Evolutionary conservation across 1,140 invertebrate genomes (phyloP).

Genomic region (Agrilus planipennis): DNA sequence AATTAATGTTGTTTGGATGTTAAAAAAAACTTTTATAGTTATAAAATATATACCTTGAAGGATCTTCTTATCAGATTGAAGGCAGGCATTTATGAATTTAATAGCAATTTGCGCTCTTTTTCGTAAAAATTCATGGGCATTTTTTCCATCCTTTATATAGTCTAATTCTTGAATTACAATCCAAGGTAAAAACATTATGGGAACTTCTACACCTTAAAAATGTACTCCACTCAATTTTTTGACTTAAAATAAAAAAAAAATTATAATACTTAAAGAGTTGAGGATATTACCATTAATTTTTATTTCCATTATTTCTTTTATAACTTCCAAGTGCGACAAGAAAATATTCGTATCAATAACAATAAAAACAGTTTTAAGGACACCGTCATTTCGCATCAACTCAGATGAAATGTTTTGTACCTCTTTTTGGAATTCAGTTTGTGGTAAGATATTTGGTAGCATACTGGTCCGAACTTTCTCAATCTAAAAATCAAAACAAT

Average conservation of each 20-base stretch:
- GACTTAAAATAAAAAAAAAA: background rate
- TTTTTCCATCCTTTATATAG: slow-evolving; percentile 9
- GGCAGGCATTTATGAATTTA: slow-evolving; percentile 7
- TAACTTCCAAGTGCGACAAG: slow-evolving; percentile 17
- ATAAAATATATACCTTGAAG: no score
- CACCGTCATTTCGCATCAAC: background rate
- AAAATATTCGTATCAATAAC: slow-evolving; percentile 27
- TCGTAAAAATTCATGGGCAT: background rate
- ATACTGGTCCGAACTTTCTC: background rate
- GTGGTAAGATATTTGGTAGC: background rate
- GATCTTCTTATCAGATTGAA: slow-evolving; percentile 2
- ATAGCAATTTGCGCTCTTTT: slow-evolving; percentile 6
- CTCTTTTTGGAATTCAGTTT: background rate
- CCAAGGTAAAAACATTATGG: slow-evolving; percentile 8
- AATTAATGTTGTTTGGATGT: no score
- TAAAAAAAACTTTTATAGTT: no score
- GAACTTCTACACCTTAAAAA: background rate
- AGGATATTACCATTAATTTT: background rate
- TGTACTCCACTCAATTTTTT: background rate
- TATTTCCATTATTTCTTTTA: slow-evolving; percentile 13
- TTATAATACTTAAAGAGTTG: background rate
- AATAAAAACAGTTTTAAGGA: slow-evolving; percentile 13
- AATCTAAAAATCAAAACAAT: background rate
- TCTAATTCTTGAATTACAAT: slow-evolving; percentile 13
- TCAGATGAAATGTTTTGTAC: background rate